phyloP scores from a whole-genome alignment of 2,888 invertebrate species.

The Pammene aurita region DNA sequence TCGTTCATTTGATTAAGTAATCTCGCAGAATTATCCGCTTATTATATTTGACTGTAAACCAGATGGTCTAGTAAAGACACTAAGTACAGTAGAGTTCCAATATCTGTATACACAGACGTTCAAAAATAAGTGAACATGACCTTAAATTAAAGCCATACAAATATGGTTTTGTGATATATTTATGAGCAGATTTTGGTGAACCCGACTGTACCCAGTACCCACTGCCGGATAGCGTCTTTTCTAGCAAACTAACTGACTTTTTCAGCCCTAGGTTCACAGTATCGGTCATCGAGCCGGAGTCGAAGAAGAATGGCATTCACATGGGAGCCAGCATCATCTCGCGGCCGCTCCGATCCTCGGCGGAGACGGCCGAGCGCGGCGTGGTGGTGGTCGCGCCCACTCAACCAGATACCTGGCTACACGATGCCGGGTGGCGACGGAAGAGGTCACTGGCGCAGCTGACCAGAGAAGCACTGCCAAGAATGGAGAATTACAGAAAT shows the following conservation, averaged over 20 bases:
- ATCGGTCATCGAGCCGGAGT: constrained; percentile 68
- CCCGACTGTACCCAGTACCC: too few relatives aligned
- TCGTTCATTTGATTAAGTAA: too few relatives aligned
- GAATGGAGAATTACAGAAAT: constrained; percentile 92
- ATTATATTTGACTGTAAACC: too few relatives aligned
- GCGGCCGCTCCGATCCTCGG: constrained; percentile 68
- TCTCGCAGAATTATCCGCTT: too few relatives aligned
- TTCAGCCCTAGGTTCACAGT: constrained; percentile 66
- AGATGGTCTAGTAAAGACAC: too few relatives aligned
- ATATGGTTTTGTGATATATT: too few relatives aligned
- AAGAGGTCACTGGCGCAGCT: constrained; percentile 86
- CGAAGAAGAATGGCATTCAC: constrained; percentile 76
- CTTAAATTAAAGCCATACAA: too few relatives aligned
- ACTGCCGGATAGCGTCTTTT: too few relatives aligned
- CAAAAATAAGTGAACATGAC: too few relatives aligned
- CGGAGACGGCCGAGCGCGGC: constrained; percentile 64
- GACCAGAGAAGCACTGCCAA: constrained; percentile 90
- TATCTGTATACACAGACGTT: too few relatives aligned
- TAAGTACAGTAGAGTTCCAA: too few relatives aligned
- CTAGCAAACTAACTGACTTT: neutral
- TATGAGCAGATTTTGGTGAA: too few relatives aligned
- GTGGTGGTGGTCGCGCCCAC: constrained; percentile 47
- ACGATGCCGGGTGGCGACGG: constrained; percentile 76
- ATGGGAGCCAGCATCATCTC: constrained; percentile 76
- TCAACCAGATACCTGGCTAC: constrained; percentile 74